These are phyloP conservation scores for Amphipyra tragopoginis DNA, from an alignment of 2,888 invertebrate species.

Conservation along the genomic window DNA sequence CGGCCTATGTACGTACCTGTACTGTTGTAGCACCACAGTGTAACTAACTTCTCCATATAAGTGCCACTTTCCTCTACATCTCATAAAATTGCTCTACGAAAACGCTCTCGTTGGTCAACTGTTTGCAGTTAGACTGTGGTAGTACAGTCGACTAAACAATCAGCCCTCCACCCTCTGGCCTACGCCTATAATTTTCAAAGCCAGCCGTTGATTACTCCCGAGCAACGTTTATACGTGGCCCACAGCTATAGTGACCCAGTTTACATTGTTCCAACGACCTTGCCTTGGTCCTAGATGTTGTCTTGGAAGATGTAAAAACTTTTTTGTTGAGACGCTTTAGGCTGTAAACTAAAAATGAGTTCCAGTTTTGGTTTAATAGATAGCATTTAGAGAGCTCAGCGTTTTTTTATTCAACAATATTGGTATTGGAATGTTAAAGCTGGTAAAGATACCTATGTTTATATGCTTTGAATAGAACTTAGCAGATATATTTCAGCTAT, in stretches of 20 bases:
- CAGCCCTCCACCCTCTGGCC: slow-evolving; percentile 7
- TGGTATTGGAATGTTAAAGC: too few relatives aligned
- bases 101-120: slow-evolving; percentile 1
- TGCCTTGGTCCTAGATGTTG: slow-evolving; percentile 25
- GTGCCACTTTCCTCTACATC: too few relatives aligned
- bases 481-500: too few relatives aligned
- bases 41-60: too few relatives aligned
- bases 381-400: too few relatives aligned
- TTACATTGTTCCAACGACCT: slow-evolving; percentile 47
- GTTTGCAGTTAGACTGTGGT: slow-evolving; percentile 11
- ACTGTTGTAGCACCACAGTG: too few relatives aligned
- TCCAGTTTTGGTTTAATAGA: too few relatives aligned
- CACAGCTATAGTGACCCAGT: slow-evolving; percentile 52
- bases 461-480: too few relatives aligned
- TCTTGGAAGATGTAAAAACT: slow-evolving; percentile 35
- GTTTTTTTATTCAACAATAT: too few relatives aligned
- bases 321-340: slow-evolving; percentile 21
- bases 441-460: too few relatives aligned
- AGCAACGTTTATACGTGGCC: slow-evolving; percentile 21
- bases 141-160: slow-evolving; percentile 17
- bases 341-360: too few relatives aligned
- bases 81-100: not conserved
- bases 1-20: too few relatives aligned
- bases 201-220: slow-evolving; percentile 49
- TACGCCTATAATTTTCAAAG: slow-evolving; percentile 51